Conservation (phyloP, 2,888 invertebrate genomes). For the Hypolimnas misippus region DNA sequence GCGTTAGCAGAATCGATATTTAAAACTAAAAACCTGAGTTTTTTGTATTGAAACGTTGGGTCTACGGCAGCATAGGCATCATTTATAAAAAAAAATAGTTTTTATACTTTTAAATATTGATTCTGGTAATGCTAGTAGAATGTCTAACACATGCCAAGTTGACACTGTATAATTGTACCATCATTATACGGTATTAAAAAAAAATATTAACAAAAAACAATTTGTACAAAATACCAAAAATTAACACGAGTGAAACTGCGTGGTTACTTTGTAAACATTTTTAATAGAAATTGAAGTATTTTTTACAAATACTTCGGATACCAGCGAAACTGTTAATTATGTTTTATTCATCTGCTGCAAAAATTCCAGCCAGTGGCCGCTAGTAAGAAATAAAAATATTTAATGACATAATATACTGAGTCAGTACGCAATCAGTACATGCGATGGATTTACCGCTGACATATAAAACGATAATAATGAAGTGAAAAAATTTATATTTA, state of each 20-base stretch:
- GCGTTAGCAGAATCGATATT: no score
- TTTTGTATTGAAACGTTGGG: no score
- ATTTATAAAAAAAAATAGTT: no score
- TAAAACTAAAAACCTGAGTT: no score
- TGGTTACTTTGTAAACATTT: neutral
- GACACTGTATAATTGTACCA: no score
- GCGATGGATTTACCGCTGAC: conserved; percentile 13
- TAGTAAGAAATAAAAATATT: neutral
- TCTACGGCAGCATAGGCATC: no score
- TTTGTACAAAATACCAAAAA: neutral
- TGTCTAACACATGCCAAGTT: no score
- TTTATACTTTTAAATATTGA: no score
- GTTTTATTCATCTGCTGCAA: conserved; percentile 2
- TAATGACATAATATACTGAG: conserved; percentile 12
- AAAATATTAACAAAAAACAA: neutral
- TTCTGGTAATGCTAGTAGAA: no score
- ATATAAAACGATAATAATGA: conserved; percentile 3
- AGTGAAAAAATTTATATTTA: neutral
- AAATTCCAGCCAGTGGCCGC: conserved; percentile 1
- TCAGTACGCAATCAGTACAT: conserved; percentile 4
- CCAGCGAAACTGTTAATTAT: neutral
- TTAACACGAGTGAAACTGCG: neutral
- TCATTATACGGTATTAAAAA: neutral
- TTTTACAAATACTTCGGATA: neutral
- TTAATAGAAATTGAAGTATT: neutral